Evolutionary conservation across 2,797 vertebrate species (phyloP), one percentile per base, ranked within the genome.

Genomic region (Sebastes trivittatus): DNA sequence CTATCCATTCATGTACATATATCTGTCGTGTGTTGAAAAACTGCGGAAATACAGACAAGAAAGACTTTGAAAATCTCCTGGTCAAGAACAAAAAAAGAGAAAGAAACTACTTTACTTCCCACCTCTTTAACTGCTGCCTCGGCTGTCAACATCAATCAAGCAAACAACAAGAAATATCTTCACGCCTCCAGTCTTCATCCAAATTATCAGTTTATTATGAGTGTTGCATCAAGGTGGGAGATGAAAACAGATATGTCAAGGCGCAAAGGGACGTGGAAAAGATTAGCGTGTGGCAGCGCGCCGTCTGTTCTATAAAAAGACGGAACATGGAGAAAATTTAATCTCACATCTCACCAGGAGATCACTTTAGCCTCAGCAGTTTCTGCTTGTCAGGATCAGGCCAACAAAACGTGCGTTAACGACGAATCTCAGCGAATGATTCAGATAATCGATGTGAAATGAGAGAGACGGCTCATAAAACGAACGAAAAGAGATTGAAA

Each of bases 181-280:
- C 61, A 5, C 78, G 59, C 78, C 56, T 66, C 25, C 61, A 20
- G 27, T 71, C 23, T 67, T 64, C 25, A 27, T 73, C 62, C 23
- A 78, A 84, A 92, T 90, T 68, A 91, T 85, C 88, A 82, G 83
- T 79, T 92, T 79, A 66, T 84, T 84, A 60, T 34, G 85, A 81
- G 91, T 87, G 92, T 90, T 85, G 84, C 77, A 60, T 78, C 58
- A 68, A 84, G 75, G 84, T 79, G 55, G 55, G 55, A 78, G 74
- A 79, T 78, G 75, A 88, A 88, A 89, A 80, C 85, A 77, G 72
- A 84, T 23, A 87, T 75, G 83, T 70, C 76, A 75, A 61, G 46
- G 73, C 55, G n/a, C 63, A 60, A 25, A 49, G 70, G 64, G 63
- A 65, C 18, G 16, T 5, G 32, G 61, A 56, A 78, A 78, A 79